Conservation (phyloP, 2,113 vertebrate genomes). For the Holacanthus passer region DNA sequence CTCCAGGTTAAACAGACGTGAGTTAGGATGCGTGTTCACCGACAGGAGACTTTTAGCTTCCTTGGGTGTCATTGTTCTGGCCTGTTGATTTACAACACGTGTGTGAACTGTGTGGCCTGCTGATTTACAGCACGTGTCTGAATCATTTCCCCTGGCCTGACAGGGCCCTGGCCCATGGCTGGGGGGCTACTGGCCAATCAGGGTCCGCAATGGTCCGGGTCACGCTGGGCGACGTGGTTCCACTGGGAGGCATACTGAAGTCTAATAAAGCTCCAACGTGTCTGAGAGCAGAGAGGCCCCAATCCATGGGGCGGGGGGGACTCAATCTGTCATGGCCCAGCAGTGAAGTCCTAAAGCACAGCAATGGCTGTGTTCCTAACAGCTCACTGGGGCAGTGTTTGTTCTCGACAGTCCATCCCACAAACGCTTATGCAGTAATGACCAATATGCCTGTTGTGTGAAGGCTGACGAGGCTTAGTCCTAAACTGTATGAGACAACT, state of each 20-base stretch:
- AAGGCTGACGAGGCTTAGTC: constrained; percentile 19
- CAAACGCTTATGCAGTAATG: constrained; percentile 5
- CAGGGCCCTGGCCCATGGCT: constrained; percentile 4
- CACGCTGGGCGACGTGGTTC: constrained; percentile 60
- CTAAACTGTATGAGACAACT: constrained; percentile 15
- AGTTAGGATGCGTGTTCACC: constrained; percentile 67
- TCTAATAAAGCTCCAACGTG: constrained; percentile 69
- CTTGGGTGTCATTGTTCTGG: constrained; percentile 65
- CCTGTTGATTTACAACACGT: constrained; percentile 65
- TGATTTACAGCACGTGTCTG: constrained; percentile 64
- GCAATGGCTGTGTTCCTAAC: constrained; percentile 47
- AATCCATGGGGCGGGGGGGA: constrained; percentile 56
- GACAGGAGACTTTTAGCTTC: constrained; percentile 68
- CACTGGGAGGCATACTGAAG: constrained; percentile 53
- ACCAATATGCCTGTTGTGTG: constrained; percentile 18
- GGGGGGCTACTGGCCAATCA: constrained; percentile 34
- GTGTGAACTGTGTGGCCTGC: constrained; percentile 25
- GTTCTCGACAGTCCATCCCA: constrained; percentile 16
- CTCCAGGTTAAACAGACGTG: constrained; percentile 62
- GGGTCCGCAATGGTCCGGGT: constrained; percentile 19
- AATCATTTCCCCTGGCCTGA: constrained; percentile 35
- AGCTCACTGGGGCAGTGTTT: constrained; percentile 56
- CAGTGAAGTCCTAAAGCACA: constrained; percentile 61
- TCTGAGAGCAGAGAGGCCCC: constrained; percentile 59
- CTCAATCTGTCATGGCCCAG: constrained; percentile 72